Percentiles rank a stretch among this genome's conserved stretches.
phyloP scores from a whole-genome alignment of 2,888 invertebrate genomes.

The Acrocyrtus sp. region DNA sequence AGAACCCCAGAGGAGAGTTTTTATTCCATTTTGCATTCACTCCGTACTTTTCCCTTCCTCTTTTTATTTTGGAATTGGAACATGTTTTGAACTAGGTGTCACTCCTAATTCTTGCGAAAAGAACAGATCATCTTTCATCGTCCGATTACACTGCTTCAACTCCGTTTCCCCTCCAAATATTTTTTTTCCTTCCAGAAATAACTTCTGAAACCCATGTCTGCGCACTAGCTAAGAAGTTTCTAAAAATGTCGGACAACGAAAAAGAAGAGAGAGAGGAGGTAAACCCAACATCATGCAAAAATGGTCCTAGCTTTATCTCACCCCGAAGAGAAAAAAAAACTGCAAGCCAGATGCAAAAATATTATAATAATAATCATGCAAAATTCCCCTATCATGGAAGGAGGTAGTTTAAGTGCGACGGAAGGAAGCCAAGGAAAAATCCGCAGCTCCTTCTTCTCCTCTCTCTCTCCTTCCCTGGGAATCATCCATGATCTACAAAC shows the following conservation, averaged over 20 bases:
- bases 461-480: conserved; percentile 36
- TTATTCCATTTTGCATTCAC: not conserved
- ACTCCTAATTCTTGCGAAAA: conserved; percentile 7
- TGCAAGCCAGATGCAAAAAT: conserved; percentile 54
- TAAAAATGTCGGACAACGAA: conserved; percentile 30
- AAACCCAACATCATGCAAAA: conserved; percentile 7
- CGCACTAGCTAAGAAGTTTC: not conserved
- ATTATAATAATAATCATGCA: conserved; percentile 22
- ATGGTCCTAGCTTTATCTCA: not conserved
- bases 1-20: conserved; percentile 29
- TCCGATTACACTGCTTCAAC: conserved; percentile 11
- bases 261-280: conserved; percentile 31
- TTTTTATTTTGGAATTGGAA: conserved; percentile 30
- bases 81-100: conserved; percentile 16
- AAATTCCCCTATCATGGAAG: conserved; percentile 43
- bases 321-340: conserved; percentile 30
- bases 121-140: conserved; percentile 52
- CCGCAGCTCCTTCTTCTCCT: conserved; percentile 3
- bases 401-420: conserved; percentile 12
- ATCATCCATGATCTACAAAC: conserved; percentile 46
- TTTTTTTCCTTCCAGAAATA: conserved; percentile 53
- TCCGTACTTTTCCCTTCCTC: not conserved
- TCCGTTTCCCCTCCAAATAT: conserved; percentile 16
- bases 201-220: conserved; percentile 8
- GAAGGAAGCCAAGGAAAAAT: conserved; percentile 43